Evolutionary conservation across 2,797 vertebrate species (phyloP).

Genomic region (Lepus townsendii): DNA sequence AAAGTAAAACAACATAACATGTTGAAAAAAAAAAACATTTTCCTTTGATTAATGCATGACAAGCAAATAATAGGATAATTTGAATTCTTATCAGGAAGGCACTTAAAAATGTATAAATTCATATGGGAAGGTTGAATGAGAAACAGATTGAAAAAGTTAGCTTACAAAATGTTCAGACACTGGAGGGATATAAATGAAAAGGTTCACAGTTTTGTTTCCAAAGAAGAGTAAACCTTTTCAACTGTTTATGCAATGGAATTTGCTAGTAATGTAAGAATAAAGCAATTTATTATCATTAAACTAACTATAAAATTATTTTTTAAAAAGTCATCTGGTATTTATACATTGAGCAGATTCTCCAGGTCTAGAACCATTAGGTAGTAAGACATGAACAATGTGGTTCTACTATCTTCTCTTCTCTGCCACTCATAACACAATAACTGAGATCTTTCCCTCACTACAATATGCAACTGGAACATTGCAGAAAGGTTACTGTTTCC

Average conservation of each 20-base stretch:
- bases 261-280: not conserved
- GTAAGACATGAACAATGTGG: not conserved
- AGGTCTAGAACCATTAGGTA: not conserved
- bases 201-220: not conserved
- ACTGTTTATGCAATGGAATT: not conserved
- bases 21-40: conserved; percentile 64
- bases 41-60: conserved; percentile 64
- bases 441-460: not conserved
- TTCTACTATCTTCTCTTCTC: not conserved
- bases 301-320: not conserved
- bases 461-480: not conserved
- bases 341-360: not conserved
- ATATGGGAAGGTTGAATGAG: not conserved
- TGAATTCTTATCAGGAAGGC: conserved; percentile 60
- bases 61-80: conserved; percentile 64
- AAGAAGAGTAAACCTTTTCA: not conserved
- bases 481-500: not conserved
- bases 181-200: not conserved
- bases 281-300: not conserved
- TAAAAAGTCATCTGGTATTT: not conserved
- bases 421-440: not conserved
- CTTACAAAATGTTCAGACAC: conserved; percentile 6
- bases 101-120: conserved; percentile 55
- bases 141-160: conserved; percentile 50
- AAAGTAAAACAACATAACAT: conserved; percentile 25